phyloP scores from a whole-genome alignment of 2,888 invertebrate genomes.

The Nebria salina region DNA sequence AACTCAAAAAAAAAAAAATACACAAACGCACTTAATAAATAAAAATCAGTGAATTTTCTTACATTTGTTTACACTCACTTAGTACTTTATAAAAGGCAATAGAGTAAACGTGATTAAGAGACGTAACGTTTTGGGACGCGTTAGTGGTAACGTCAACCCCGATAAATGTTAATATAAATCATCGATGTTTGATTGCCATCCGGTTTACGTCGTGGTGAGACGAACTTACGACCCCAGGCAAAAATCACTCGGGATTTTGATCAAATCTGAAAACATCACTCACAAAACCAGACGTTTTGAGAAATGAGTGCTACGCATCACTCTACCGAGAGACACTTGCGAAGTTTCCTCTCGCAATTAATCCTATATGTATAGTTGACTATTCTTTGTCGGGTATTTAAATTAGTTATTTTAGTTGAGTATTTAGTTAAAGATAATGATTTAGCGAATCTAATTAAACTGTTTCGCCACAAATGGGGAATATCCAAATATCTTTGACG shows the following conservation, averaged over 20 bases:
- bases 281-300: slow-evolving; percentile 35
- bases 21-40: no score
- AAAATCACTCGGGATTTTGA: slow-evolving; percentile 43
- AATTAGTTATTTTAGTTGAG: not conserved
- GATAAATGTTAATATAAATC: slow-evolving; percentile 43
- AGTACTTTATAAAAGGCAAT: no score
- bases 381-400: not conserved
- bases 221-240: slow-evolving; percentile 15
- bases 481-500: not conserved
- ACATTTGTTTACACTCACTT: no score
- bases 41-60: no score
- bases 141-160: slow-evolving; percentile 21
- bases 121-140: slow-evolving; percentile 18
- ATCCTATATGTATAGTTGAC: no score
- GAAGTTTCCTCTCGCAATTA: no score
- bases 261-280: slow-evolving; percentile 45
- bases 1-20: no score
- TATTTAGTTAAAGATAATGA: not conserved
- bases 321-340: slow-evolving; percentile 35
- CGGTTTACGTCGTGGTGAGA: not conserved
- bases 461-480: not conserved
- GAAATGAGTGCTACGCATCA: slow-evolving; percentile 38
- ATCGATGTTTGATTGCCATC: slow-evolving; percentile 31
- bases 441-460: not conserved
- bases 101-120: slow-evolving; percentile 34